Evolutionary conservation across 2,113 vertebrate species (phyloP), one percentile per base, ranked within the genome.

Genomic region (Aramus guarauna): DNA sequence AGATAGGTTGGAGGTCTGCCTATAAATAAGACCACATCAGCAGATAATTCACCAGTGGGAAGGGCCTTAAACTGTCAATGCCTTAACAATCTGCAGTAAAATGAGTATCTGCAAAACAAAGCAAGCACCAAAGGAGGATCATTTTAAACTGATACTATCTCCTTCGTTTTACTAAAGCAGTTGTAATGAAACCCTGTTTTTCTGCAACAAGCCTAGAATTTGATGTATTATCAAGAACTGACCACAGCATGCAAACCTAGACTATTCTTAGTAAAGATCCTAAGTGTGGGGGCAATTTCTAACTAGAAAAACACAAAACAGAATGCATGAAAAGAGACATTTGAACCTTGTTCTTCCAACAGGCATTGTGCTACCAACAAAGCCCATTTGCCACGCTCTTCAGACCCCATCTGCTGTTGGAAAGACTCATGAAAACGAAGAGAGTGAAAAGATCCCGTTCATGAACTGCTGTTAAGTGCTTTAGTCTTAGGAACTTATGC

Each of bases 401-500:
- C 48, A 77, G 67, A 45, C 11, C 36, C 66, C 21, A 82, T 32
- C 52, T 83, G 27, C 27, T 50, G 9, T 23, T 75, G 23, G 73
- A 50, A 86, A 89, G 9, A 21, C 21, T 60, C 19, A 45, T 48
- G 36, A 79, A 68, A 90, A 47, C 27, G 20, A 63, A 43, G 18
- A 20, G 2, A 3, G 7, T 17, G 5, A 8, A 43, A 36, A 64
- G 22, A 20, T 22, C 43, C n/a, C 8, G 9, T 30, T 22, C 45
- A 13, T 50, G 37, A 82, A 36, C 17, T 63, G 34, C 41, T 15
- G 4, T 47, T 39, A 30, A n/a, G 7, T 71, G 4, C 16, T 9
- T 21, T 17, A 56, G 32, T 64, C n/a, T 59, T 37, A 5, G 1
- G 2, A 14, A 53, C 3, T 9, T 36, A 2, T 4, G 2, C 53